phyloP scores from a whole-genome alignment of 2,888 invertebrate species.

The Lypha dubia region DNA sequence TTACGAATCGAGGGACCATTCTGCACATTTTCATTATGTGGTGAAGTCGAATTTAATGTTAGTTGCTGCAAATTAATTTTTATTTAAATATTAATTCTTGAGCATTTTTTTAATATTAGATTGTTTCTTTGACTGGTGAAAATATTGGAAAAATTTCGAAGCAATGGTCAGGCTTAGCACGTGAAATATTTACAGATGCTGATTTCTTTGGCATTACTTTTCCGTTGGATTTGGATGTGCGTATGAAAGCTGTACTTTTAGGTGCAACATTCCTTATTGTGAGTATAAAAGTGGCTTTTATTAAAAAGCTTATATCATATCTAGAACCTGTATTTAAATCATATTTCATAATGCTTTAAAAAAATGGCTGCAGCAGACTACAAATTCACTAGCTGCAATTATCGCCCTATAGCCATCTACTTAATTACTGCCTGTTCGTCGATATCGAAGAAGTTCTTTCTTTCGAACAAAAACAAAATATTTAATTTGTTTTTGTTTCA shows the following conservation, averaged over 20 bases:
- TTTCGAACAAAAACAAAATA: too few relatives aligned
- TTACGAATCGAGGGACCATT: constrained; percentile 92
- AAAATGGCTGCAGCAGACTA: too few relatives aligned
- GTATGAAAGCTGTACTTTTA: constrained; percentile 91
- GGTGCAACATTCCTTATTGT: constrained; percentile 93
- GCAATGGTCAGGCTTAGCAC: constrained; percentile 92
- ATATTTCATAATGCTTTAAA: too few relatives aligned
- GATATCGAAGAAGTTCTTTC: too few relatives aligned
- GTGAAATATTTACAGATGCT: constrained; percentile 93
- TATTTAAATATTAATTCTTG: background rate
- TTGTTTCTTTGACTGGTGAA: constrained; percentile 90
- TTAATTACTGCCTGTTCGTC: too few relatives aligned
- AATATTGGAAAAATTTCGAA: constrained; percentile 95
- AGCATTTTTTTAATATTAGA: constrained; percentile 83
- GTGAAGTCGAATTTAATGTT: constrained; percentile 93
- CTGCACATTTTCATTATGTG: constrained; percentile 91
- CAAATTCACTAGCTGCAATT: too few relatives aligned
- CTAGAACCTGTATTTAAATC: too few relatives aligned
- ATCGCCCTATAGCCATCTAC: too few relatives aligned
- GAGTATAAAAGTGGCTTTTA: constrained; percentile 84
- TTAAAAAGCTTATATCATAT: too few relatives aligned
- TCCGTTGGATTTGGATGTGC: constrained; percentile 94
- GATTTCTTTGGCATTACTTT: constrained; percentile 96
- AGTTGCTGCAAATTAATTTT: constrained; percentile 48
- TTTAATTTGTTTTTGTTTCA: too few relatives aligned